Evolutionary conservation across 2,113 vertebrate genomes (phyloP).

Genomic region (Aplodontia rufa): DNA sequence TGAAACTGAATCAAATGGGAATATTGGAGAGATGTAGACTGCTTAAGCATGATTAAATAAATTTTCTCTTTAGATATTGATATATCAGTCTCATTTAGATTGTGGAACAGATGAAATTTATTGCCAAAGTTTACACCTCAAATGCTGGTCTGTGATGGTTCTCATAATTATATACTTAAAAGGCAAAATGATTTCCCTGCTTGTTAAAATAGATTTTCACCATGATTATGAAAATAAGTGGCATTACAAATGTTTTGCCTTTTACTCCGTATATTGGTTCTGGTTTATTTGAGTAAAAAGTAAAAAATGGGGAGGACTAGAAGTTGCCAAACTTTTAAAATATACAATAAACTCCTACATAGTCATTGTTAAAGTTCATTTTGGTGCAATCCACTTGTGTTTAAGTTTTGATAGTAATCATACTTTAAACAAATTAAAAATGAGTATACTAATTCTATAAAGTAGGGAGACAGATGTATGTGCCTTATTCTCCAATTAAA

Average conservation of each 20-base stretch:
- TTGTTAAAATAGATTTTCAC: background rate
- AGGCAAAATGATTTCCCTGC: background rate
- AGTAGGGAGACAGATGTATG: background rate
- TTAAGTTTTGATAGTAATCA: background rate
- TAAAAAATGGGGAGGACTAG: background rate
- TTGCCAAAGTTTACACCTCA: background rate
- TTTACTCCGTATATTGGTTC: background rate
- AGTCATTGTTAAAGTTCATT: background rate
- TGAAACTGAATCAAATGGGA: background rate
- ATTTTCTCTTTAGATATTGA: background rate
- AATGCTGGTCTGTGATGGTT: background rate
- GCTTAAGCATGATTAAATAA: constrained; percentile 10
- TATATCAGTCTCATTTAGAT: background rate
- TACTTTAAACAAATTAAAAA: background rate
- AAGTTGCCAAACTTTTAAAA: background rate
- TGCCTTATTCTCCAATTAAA: background rate
- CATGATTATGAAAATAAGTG: background rate
- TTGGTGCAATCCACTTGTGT: background rate
- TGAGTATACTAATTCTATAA: background rate
- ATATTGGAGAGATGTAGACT: background rate
- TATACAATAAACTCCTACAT: background rate
- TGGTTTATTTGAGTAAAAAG: background rate
- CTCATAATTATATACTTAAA: background rate
- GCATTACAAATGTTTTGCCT: background rate
- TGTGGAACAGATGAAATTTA: background rate